Base-by-base conservation (phyloP, 2,797 vertebrate genomes). In the Pantherophis alleghaniensis region DNA sequence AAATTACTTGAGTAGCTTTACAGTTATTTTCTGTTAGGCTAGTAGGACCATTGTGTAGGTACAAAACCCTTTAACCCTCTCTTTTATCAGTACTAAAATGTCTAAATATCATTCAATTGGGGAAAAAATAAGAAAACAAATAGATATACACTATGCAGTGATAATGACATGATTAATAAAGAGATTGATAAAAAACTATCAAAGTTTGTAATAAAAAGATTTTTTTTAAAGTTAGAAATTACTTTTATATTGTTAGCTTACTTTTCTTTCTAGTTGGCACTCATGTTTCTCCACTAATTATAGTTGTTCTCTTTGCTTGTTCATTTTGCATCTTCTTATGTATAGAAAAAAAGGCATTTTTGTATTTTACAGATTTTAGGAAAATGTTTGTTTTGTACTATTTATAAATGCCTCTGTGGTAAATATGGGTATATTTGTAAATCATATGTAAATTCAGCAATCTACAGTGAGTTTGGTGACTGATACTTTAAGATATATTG, bases 381-480 rank as follows among this genome's bases (percentile, higher is more conserved):
- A 89, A 0, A 1, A 16, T 0, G 0, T 94, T n/a, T 60, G 90
- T 91, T 90, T 93, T 88, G 42, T 91, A 94, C 94, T 91, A 89
- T 92, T 92, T 53, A 92, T 5, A 92, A 56, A 66, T 91, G 94
- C 92, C 0, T 93, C 91, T 63, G 1, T 0, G 6, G 24, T 47
- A 94, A 94, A 91, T 32, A 90, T 0, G 94, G 22, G 53, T 20
- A 60, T 79, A 51, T 90, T 92, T 83, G 60, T 93, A 94, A 92
- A n/a, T 28, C 90, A 89, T 66, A 42, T 88, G 2, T 93, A 92
- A 69, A 94, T 92, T 95, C 88, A 95, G 55, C 95, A 94, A 12
- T 93, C 95, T 94, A 3, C 87, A 53, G 63, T 37, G 79, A 92
- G 53, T 91, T 20, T 87, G 3, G 28, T 95, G 94, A 57, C 57